phyloP scores from a whole-genome alignment of 2,113 vertebrate species.

The Pantherophis guttatus region DNA sequence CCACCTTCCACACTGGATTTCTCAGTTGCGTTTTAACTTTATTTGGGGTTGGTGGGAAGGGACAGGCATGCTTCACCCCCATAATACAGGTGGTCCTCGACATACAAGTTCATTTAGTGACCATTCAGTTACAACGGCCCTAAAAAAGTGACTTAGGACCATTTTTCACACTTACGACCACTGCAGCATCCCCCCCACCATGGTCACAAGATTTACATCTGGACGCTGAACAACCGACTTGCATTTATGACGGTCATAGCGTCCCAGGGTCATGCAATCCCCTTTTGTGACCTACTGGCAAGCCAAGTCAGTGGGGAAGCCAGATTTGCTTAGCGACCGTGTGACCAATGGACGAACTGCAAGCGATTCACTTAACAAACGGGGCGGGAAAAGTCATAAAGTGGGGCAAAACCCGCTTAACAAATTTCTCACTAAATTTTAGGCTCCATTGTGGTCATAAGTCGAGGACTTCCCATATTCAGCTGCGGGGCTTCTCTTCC shows the following conservation, averaged over 20 bases:
- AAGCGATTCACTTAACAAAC: not conserved
- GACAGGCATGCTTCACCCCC: fast-evolving
- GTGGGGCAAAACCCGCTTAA: not conserved
- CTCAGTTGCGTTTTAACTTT: not conserved
- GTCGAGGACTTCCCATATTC: not conserved
- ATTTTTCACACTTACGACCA: not conserved
- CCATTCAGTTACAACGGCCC: not conserved
- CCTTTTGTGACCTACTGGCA: not conserved
- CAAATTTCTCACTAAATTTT: not conserved
- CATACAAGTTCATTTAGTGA: not conserved
- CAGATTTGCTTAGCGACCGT: not conserved
- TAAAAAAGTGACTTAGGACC: not conserved
- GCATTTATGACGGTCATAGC: not conserved
- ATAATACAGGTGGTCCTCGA: not conserved
- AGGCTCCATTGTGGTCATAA: not conserved
- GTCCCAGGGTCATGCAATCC: not conserved
- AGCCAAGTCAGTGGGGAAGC: not conserved
- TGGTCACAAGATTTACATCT: fast-evolving
- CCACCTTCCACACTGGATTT: not conserved
- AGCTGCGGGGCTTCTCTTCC: not conserved
- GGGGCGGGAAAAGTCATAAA: not conserved
- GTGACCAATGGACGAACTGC: not conserved
- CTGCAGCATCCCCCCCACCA: not conserved
- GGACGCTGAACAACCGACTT: not conserved
- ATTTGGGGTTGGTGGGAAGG: not conserved